Evolutionary conservation across 2,113 vertebrate genomes (phyloP), one percentile per base, ranked within the genome.

Genomic region (Onychorhynchus coronatus): DNA sequence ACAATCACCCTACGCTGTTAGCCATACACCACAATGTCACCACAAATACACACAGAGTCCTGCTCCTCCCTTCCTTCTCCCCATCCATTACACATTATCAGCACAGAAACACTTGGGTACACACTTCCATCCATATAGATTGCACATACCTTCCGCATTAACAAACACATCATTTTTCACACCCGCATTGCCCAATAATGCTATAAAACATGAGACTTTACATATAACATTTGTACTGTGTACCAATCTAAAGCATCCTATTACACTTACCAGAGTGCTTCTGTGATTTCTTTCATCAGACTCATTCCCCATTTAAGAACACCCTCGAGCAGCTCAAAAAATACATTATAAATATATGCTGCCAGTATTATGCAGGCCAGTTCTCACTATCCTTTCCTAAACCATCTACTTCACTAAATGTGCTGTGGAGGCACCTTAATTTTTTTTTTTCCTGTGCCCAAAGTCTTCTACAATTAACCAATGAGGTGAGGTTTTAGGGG

Each of bases 1-100:
- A 30, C 25, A 20, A 25, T 52, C n/a, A 2, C 44, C 78, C 77
- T 10, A 12, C 6, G 1, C 75, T n/a, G 49, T 52, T 73, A 53
- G 73, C 71, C 49, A 12, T n/a, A 46, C 18, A 30, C 56, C 59
- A 85, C 72, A 31, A 33, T 24, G 76, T 71, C 83, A 72, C 47
- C 39, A 37, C 39, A 0, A n/a, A 42, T 49, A 56, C 8, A 16
- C 21, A 18, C 17, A 50, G 22, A 2, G 2, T 62, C 39, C 50
- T 88, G 21, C 86, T 91, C 79, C 80, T 95, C 65, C 53, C 71
- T 58, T 82, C 27, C 9, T 23, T 66, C 55, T 86, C 76, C 68
- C 84, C 89, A 93, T 95, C 94, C 79, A 89, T 96, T 91, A 81
- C 59, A n/a, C 77, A 76, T 78, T 95, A 91, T 94, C 91, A 93